phyloP scores from a whole-genome alignment of 2,113 vertebrate species.

The Tapirus terrestris region DNA sequence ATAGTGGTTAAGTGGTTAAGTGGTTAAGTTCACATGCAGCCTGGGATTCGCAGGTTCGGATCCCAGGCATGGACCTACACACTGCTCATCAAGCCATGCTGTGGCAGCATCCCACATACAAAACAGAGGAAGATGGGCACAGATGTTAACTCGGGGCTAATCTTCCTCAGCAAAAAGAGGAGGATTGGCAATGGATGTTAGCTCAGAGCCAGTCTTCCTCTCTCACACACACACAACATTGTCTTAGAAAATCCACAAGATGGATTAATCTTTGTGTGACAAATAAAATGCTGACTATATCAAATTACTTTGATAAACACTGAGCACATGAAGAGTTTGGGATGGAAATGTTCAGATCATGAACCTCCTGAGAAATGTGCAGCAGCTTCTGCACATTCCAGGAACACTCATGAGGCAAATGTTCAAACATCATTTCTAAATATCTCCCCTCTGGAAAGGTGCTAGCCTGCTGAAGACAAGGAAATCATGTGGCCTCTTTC shows the following conservation, averaged over 20 bases:
- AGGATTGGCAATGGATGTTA: too few species aligned
- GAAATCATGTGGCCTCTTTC: not conserved
- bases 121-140: too few species aligned
- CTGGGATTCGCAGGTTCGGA: too few species aligned
- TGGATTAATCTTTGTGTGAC: not conserved
- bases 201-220: too few species aligned
- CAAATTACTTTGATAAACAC: not conserved
- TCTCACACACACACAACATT: not conserved
- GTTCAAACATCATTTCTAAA: not conserved
- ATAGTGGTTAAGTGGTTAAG: too few species aligned
- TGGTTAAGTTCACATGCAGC: too few species aligned
- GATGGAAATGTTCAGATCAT: not conserved
- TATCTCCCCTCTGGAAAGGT: not conserved
- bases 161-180: too few species aligned
- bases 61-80: too few species aligned
- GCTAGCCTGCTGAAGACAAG: not conserved
- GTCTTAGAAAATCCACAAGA: not conserved
- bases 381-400: not conserved
- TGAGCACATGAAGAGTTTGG: not conserved
- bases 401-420: not conserved
- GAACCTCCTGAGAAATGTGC: conserved; percentile 26
- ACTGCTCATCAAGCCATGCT: too few species aligned
- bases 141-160: too few species aligned
- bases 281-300: not conserved
- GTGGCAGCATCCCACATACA: too few species aligned